Base-by-base conservation (phyloP, 2,113 vertebrate species). In the Macaca fascicularis region DNA sequence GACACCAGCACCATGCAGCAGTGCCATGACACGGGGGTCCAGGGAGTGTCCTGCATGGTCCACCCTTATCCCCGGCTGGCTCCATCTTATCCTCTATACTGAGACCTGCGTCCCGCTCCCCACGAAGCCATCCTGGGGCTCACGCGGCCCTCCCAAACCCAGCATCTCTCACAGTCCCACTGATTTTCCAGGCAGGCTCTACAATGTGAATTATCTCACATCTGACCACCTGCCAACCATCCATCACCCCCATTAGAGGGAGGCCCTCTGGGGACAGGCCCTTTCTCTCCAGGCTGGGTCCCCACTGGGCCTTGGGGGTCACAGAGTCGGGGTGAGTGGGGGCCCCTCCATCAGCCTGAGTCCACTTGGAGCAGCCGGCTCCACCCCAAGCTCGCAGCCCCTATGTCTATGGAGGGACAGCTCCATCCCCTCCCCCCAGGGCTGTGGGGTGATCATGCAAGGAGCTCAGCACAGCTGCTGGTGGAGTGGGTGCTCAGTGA, bases 11-110 rank as follows among this genome's bases (percentile, higher is more conserved):
- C 23, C 10, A 3, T 64, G 61, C 52, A 23, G 12, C 30, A 20
- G 30, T 45, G 27, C 16, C 1, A 1, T 67, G 52, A 55, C 32
- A 8, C 0, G 0, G 35, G 40, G 50, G 10, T 0, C 1, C 67
- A 10, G 17, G 27, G 6, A 1, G 11, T 30, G 0, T 9, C 38
- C 40, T 20, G 2, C 0, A 0, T 20, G 25, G 79, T 2, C 64
- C 14, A 8, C 0, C 11, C 12, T 8, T 1, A 0, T 38, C 64
- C 30, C 11, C 0, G 0, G 0, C 9, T 2, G 3, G 30, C 17
- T 30, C 45, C 0, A 11, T 8, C 79, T 40, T 20, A 6, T 22
- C 30, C 6, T n/a, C 17, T 27, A 17, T 1, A 2, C 30, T 16
- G 1, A 2, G 7, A 10, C 14, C 30, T n/a, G 27, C 0, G 25